Percentiles rank a stretch among this genome's conserved stretches.
Evolutionary conservation across 2,888 invertebrate genomes (phyloP).

Genomic region (Cynaeus angustus): DNA sequence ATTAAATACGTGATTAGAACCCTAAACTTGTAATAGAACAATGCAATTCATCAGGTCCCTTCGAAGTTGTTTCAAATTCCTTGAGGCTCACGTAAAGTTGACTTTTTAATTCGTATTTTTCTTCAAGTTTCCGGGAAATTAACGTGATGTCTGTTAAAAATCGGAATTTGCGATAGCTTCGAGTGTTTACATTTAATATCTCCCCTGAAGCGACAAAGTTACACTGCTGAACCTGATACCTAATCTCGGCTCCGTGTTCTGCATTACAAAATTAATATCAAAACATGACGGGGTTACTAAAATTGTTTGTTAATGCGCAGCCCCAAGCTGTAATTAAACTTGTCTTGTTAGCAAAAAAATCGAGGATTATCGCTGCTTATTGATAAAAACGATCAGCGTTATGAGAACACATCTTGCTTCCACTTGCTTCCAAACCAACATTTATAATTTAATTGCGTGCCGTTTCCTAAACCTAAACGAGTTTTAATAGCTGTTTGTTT

Average conservation of each 20-base stretch:
- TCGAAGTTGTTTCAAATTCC: conserved; percentile 5
- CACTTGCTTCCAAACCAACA: conserved; percentile 18
- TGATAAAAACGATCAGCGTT: background rate
- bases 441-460: conserved; percentile 23
- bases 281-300: conserved; percentile 20
- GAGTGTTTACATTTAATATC: conserved; percentile 22
- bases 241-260: conserved; percentile 14
- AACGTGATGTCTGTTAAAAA: background rate
- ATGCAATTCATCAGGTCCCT: conserved; percentile 1
- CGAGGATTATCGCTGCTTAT: background rate
- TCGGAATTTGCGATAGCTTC: background rate
- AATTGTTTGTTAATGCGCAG: conserved; percentile 23
- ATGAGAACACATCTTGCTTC: background rate
- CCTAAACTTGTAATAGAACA: conserved; percentile 16
- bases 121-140: background rate
- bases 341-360: background rate
- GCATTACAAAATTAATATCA: conserved; percentile 18
- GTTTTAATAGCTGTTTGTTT: conserved; percentile 36
- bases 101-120: background rate
- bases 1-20: conserved; percentile 42
- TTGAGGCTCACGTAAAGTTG: background rate
- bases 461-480: conserved; percentile 16
- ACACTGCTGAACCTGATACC: conserved; percentile 14
- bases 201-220: conserved; percentile 5
- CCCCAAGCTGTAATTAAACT: conserved; percentile 5